Evolutionary conservation across 2,113 vertebrate species (phyloP), one percentile per base, ranked within the genome.

Genomic region (Halichoeres trimaculatus): DNA sequence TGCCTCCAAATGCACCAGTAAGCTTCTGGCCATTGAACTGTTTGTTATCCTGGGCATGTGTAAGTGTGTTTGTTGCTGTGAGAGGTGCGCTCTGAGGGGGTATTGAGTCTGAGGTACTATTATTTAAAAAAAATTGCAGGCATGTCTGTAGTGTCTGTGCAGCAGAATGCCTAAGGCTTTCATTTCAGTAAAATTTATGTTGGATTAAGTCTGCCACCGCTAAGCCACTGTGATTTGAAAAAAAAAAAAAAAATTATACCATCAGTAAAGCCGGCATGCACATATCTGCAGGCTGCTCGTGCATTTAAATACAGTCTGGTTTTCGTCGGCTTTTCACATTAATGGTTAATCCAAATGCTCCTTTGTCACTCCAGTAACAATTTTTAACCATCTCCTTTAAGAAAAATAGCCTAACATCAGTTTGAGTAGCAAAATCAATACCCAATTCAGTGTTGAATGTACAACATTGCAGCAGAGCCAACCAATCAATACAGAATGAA

Each of bases 141-240:
- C 35, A 14, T 34, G 52, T 0, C 40, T 71, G 14, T 60, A 4
- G 58, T 58, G 47, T 40, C 34, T 59, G 40, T 75, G 51, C 36
- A 58, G 40, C 4, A 59, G 50, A 30, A 38, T 1, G 52, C 68
- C 76, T 30, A 24, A 67, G 65, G 55, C 65, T 84, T 24, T 77
- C 36, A 70, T 68, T 81, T 54, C 71, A 66, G 76, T 75, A 34
- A 57, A 76, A 81, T 74, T 81, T 23, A 66, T 63, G 57, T 71
- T 41, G 41, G 61, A 83, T 55, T 71, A 63, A 60, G 81, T 66
- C 41, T 65, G 10, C 65, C 57, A 22, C 13, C 45, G 64, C 60
- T 40, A 40, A 52, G 67, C 85, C 66, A 74, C 38, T 74, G 72
- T 40, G 20, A 61, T 76, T 73, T 71, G 0, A 36, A 59, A 79